Evolutionary conservation across 1,140 invertebrate species (phyloP), one percentile per base, ranked within the genome.

Genomic region (Lamellibrachia luymesi): DNA sequence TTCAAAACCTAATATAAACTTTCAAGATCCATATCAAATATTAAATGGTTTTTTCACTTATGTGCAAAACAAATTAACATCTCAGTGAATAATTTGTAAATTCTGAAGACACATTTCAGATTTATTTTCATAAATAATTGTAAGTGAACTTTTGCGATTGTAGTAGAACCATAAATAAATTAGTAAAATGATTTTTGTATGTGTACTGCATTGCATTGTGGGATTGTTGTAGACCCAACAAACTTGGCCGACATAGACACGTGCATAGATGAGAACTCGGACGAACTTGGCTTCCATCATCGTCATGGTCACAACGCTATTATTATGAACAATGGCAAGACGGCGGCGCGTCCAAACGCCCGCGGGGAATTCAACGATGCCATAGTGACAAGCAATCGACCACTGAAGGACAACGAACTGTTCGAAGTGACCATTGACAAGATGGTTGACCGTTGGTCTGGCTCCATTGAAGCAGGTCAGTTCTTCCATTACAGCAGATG

Each of bases 281-380:
- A 93, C 94, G 98, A 99, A 94, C 97, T 99, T 94, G 97, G 98
- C 90, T 99, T 99, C 96, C 98, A 99, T 96, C 97, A 97, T 92
- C 97, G 98, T 1, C 98, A 99, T 96, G 98, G 98, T 0, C 97
- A 98, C 94, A 99, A 99, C 96, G 98, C 98, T 0, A 97, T 98
- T 13, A 97, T 99, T n/a, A 97, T 97, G 17, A 98, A 98, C 95
- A 98, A 98, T 94, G 98, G 98, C 1, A 95, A 98, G 92, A 99
- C 98, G 2, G 98, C 98, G 0, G 97, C 97, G 50, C 97, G 98
- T 92, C 95, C 98, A 51, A 97, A 98, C 94, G 98, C 98, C 17
- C 97, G 98, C 92, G 98, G 98, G 1, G 98, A 99, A 97, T 99
- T 99, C 96, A 99, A 99, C 96, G 98, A 99, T 96, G 98, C 98